These are phyloP conservation scores for Pampusana beccarii DNA, from an alignment of 2,113 vertebrate species.

Conservation along the genomic window DNA sequence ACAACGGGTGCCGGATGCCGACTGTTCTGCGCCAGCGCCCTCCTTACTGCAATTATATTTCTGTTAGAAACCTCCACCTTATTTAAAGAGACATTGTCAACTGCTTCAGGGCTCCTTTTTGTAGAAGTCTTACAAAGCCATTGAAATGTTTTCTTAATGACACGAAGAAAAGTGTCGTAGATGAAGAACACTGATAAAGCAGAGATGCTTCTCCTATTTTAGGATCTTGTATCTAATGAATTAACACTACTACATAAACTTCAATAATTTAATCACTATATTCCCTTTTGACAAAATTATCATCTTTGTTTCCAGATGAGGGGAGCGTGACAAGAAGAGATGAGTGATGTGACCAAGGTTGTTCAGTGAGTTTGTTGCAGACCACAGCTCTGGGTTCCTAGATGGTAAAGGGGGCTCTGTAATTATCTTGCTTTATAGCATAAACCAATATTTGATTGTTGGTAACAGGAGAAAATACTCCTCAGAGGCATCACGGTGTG, in stretches of 20 bases:
- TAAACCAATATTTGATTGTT: background rate
- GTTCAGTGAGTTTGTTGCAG: background rate
- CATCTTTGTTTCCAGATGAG: background rate
- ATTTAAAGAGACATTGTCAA: constrained; percentile 60
- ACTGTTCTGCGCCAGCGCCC: constrained; percentile 32
- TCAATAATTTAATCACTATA: background rate
- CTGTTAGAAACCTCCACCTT: constrained; percentile 18
- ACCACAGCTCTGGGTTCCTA: background rate
- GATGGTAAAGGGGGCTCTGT: background rate
- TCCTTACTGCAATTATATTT: constrained; percentile 44
- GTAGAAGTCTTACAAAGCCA: background rate
- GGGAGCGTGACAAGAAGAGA: background rate
- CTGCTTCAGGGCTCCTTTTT: background rate
- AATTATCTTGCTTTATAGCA: background rate
- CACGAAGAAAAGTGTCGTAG: background rate
- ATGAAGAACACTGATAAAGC: background rate
- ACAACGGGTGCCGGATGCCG: background rate
- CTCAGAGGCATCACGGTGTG: fast-evolving
- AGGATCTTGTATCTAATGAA: background rate
- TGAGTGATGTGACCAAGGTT: background rate
- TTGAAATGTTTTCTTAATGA: background rate
- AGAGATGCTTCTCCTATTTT: background rate
- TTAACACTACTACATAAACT: background rate
- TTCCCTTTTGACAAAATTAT: background rate
- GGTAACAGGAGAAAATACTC: background rate